Base-by-base conservation (phyloP, 2,113 vertebrate species). In the Gasterosteus aculeatus region DNA sequence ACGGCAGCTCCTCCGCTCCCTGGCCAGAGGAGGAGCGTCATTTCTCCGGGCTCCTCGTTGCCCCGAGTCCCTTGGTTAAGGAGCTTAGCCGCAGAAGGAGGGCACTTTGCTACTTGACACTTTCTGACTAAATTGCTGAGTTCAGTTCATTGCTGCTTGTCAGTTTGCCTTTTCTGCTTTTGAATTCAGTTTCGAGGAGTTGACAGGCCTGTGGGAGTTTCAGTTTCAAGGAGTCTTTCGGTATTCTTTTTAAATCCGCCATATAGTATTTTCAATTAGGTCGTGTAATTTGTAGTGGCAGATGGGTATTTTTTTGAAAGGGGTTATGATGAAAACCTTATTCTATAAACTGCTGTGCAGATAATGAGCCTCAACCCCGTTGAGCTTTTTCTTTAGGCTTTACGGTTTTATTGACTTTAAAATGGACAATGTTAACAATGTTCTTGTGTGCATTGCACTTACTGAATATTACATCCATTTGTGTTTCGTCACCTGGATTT, bases 161-260 rank as follows among this genome's bases (percentile, higher is more conserved):
- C 73, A 63, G 67, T 76, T 60, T 54, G 22, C 72, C 59, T n/a
- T 38, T 22, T 63, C 12, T 59, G 35, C 26, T 72, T 85, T 77
- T 7, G 47, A 62, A 75, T 54, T 49, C 19, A 47, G 22, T 75
- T 68, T 77, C 15, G 9, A 18, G 11, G 59, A 63, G 69, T 49
- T 83, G 83, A 85, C 82, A 82, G 69, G 57, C 39, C 10, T 69
- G 38, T 56, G 63, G 65, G 26, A 66, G 68, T 60, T 72, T 83
- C 69, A 58, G 67, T 70, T 60, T 69, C 44, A 22, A 64, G 63
- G 68, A 64, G 15, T 49, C 35, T 72, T 77, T 79, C n/a, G 65
- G 76, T 66, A 63, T 60, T 42, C 22, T 33, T 68, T 87, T 63
- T 46, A 54, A 68, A 82, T 49, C 16, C 19, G 35, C 19, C 9